phyloP scores from a whole-genome alignment of 2,888 invertebrate species.

The Lepidocyrtoides sp. region DNA sequence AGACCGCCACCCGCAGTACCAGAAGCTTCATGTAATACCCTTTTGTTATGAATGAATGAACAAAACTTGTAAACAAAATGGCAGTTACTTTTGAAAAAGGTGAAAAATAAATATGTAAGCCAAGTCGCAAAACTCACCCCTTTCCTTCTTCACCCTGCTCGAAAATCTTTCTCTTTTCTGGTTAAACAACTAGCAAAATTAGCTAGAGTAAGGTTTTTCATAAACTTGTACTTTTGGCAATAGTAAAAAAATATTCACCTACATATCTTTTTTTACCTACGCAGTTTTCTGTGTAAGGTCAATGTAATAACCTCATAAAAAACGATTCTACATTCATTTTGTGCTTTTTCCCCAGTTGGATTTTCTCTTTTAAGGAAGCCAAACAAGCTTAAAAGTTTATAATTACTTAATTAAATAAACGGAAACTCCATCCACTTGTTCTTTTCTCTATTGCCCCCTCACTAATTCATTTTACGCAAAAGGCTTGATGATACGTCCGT shows the following conservation, averaged over 20 bases:
- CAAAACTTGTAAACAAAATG: slow-evolving; percentile 34
- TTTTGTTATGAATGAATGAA: slow-evolving; percentile 9
- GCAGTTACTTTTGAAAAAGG: neutral
- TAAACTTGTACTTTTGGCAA: too few relatives aligned
- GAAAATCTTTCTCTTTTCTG: neutral
- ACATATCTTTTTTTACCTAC: neutral
- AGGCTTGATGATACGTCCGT: neutral
- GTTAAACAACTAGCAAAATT: too few relatives aligned
- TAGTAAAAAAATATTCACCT: neutral
- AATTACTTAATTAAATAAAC: slow-evolving; percentile 46
- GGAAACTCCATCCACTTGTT: neutral
- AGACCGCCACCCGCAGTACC: neutral
- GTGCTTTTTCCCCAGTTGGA: too few relatives aligned
- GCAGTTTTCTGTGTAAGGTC: neutral
- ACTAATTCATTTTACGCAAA: neutral
- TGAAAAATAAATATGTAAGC: slow-evolving; percentile 19
- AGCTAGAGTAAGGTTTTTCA: too few relatives aligned
- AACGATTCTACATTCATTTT: neutral
- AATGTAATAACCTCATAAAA: neutral
- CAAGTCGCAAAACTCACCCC: slow-evolving; percentile 22
- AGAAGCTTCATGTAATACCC: neutral
- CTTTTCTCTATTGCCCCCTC: neutral
- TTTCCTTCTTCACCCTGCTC: neutral
- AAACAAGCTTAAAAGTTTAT: slow-evolving; percentile 21
- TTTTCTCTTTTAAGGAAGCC: too few relatives aligned